Conservation (phyloP, 1,140 invertebrate species). For the Cardiocondyla obscurior region DNA sequence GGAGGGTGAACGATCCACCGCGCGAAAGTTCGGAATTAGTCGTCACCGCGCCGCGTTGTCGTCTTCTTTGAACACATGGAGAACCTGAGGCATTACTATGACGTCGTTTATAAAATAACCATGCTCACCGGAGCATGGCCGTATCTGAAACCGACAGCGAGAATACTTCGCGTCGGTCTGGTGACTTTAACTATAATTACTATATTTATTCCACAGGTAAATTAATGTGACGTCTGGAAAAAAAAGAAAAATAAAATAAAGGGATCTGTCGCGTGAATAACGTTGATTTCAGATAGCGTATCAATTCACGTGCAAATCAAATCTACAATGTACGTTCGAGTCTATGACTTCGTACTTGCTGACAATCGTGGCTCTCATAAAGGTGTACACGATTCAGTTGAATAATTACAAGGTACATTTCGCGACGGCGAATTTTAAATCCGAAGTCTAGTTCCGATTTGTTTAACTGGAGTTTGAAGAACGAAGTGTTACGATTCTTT, state of each 20-base stretch:
- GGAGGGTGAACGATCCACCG: background rate
- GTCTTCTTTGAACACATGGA: background rate
- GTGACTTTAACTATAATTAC: background rate
- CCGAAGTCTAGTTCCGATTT: background rate
- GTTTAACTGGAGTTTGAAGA: background rate
- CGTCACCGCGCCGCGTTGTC: no score
- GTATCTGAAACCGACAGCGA: conserved; percentile 10
- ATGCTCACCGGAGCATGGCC: conserved; percentile 28
- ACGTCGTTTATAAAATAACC: background rate
- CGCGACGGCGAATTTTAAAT: background rate
- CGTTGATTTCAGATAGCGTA: conserved; percentile 15
- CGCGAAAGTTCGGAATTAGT: background rate
- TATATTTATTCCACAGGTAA: conserved; percentile 18
- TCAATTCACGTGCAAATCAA: background rate
- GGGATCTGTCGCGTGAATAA: background rate
- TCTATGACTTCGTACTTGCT: background rate
- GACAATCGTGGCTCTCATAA: background rate
- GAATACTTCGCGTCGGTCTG: background rate
- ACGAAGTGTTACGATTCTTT: no score
- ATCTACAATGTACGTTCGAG: background rate
- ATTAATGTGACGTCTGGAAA: background rate
- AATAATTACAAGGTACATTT: background rate
- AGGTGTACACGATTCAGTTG: conserved; percentile 5
- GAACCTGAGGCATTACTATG: conserved; percentile 1
- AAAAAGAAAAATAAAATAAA: no score